Base-by-base conservation (phyloP, 1,140 invertebrate species). In the Zaprionus kolodkinae region DNA sequence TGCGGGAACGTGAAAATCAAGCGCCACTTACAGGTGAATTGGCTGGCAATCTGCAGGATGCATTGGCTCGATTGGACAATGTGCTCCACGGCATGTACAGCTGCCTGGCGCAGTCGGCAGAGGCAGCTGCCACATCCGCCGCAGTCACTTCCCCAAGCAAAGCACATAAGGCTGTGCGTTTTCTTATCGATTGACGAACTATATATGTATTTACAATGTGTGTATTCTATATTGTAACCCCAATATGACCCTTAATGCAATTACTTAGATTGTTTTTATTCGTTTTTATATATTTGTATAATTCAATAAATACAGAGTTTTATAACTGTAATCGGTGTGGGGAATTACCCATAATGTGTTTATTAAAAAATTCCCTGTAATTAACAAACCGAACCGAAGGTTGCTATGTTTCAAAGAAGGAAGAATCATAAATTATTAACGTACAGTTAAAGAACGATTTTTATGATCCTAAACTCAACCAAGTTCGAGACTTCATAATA, bases 151-250 rank as follows among this genome's bases (percentile, higher is more conserved):
- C 83, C 12, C 76, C 86, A 30, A 73, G 68, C 3, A 90, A 87
- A 50, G 78, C 86, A 43, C 81, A 66, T n/a, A 92, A 92, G 50
- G 85, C 84, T 12, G 91, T 92, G 13, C 77, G 91, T 30, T 92
- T 92, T 74, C 76, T 92, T 45, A 81, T 92, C 61, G 91, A 92
- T 81, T 92, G 69, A 91, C 70, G 21, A 54, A 10, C 62, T 59
- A 63, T 67, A 79, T 11, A 48, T 48, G 17, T 56, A 33, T 12
- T 2, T 43, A 57, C 21, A 21, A 21, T 35, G 13, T 12, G 0
- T 45, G 25, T 33, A 57, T 45, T 21, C 17, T 60, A 27, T 60
- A 12, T 13, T 30, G 7, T 7, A 61, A 70, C 40, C 61, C 65
- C 69, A 40, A 36, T 50, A 65, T 63, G 56, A 57, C 56, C 52